Percentiles rank a stretch among this genome's conserved stretches.
Evolutionary conservation across 1,140 invertebrate genomes (phyloP).

Genomic region (Andricus grossulariae): DNA sequence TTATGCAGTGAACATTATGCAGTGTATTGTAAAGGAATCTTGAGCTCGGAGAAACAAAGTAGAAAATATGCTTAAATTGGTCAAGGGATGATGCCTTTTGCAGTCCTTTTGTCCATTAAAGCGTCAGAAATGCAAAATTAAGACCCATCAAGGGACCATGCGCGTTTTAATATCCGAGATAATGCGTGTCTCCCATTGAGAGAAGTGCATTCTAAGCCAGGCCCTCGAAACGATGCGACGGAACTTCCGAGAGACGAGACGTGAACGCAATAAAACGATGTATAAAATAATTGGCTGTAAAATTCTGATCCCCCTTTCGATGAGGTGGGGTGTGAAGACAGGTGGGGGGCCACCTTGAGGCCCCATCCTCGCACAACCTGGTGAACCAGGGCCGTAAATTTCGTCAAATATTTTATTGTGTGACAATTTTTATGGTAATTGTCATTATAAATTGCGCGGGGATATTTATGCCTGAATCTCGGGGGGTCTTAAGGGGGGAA

Average conservation of each 20-base stretch:
- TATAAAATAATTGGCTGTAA: conserved; percentile 75
- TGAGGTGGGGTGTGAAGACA: conserved; percentile 34
- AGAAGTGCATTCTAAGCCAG: not conserved
- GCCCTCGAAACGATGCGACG: conserved; percentile 25
- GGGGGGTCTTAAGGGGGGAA: conserved; percentile 40
- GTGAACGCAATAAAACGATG: conserved; percentile 64
- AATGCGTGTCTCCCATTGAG: not conserved
- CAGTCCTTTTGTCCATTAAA: too few relatives aligned
- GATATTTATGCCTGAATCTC: conserved; percentile 67
- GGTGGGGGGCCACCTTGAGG: conserved; percentile 23
- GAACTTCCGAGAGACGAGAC: conserved; percentile 52
- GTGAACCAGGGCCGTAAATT: conserved; percentile 67
- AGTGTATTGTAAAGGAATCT: too few relatives aligned
- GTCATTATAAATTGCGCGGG: conserved; percentile 74
- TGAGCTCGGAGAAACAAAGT: too few relatives aligned
- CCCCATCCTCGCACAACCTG: conserved; percentile 22
- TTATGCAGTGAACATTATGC: too few relatives aligned
- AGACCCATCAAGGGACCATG: not conserved
- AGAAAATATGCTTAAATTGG: too few relatives aligned
- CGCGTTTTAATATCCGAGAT: not conserved
- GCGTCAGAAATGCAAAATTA: not conserved
- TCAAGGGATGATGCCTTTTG: too few relatives aligned
- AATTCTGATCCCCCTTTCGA: conserved; percentile 49
- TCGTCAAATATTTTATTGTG: conserved; percentile 74
- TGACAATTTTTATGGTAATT: conserved; percentile 77